Base-by-base conservation (phyloP, 2,797 vertebrate genomes). In the Lepilemur septentrionalis region DNA sequence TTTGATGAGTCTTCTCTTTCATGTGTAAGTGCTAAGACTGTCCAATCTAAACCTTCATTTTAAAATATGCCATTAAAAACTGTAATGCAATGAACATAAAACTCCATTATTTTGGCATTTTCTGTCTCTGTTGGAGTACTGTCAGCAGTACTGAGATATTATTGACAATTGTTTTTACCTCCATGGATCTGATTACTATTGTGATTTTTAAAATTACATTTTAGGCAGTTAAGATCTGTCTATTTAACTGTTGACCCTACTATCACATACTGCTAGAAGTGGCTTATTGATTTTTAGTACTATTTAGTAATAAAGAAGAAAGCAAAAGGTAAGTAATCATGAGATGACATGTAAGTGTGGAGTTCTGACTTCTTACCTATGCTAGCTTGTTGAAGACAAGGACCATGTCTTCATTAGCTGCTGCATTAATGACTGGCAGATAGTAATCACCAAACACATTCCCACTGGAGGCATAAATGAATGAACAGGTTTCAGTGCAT, bases 101-200 rank as follows among this genome's bases (percentile, higher is more conserved):
- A 12, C 73, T 69, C 3, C 41, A n/a, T 50, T 97, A 81, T 88
- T 97, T 94, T 79, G 94, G 23, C 92, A 5, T 95, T 97, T 97
- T 97, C 72, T 88, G 96, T 73, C 94, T 97, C 89, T 89, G 55
- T 95, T 94, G 78, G 63, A 97, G 28, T 93, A 73, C 13, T 94
- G 81, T 97, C 69, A 95, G 63, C 52, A 94, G 79, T 78, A 91
- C n/a, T 91, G 87, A 96, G 67, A 43, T 93, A 38, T 96, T 98
- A 94, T 12, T 96, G 89, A 97, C 93, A 95, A 95, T 89, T 95
- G 41, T 48, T 97, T 97, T 98, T 97, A 72, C 89, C 89, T 89
- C 63, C 14, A 38, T 94, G 65, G 86, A 93, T 96, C 61, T 96
- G 95, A 96, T 95, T 97, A 88, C 80, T 97, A 38, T 92, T 94